A percentile compares a stretch with the other conserved stretches of the same genome.
phyloP scores from a whole-genome alignment of 2,797 vertebrate species.

The Sebastes goodei region DNA sequence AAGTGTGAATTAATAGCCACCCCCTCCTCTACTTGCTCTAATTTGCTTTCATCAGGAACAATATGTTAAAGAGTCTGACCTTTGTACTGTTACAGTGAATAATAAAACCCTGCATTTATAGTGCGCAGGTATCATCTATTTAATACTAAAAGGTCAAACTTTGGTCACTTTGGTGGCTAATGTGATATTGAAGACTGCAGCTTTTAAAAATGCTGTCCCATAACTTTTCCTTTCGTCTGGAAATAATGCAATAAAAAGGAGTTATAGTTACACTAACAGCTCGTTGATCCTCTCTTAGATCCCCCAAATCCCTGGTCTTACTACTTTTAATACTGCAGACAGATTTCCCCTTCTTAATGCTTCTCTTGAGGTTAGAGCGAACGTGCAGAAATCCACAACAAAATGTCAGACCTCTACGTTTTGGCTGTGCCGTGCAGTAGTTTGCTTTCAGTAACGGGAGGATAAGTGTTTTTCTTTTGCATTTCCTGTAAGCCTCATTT shows the following conservation, averaged over 20 bases:
- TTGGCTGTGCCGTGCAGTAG: neutral
- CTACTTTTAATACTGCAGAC: neutral
- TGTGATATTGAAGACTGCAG: neutral
- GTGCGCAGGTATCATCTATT: neutral
- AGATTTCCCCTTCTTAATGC: neutral
- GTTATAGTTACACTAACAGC: neutral
- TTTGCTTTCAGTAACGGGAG: neutral
- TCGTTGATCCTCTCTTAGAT: slow-evolving; percentile 6
- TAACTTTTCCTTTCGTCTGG: neutral
- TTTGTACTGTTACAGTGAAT: slow-evolving; percentile 3
- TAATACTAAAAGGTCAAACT: slow-evolving; percentile 1
- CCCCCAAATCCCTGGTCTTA: neutral
- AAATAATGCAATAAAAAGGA: neutral
- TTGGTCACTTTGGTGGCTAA: neutral
- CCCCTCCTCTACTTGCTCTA: slow-evolving; percentile 6
- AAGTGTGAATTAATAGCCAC: slow-evolving; percentile 31
- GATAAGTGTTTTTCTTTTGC: neutral
- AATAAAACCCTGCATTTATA: neutral
- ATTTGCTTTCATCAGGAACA: slow-evolving; percentile 42
- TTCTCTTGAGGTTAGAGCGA: neutral
- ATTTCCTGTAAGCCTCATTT: neutral
- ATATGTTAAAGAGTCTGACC: slow-evolving; percentile 44
- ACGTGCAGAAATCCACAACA: neutral
- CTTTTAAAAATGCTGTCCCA: neutral
- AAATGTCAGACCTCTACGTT: neutral